Evolutionary conservation across 2,797 vertebrate species (phyloP), one percentile per base, ranked within the genome.

Genomic region (Distichodus sexfasciatus): DNA sequence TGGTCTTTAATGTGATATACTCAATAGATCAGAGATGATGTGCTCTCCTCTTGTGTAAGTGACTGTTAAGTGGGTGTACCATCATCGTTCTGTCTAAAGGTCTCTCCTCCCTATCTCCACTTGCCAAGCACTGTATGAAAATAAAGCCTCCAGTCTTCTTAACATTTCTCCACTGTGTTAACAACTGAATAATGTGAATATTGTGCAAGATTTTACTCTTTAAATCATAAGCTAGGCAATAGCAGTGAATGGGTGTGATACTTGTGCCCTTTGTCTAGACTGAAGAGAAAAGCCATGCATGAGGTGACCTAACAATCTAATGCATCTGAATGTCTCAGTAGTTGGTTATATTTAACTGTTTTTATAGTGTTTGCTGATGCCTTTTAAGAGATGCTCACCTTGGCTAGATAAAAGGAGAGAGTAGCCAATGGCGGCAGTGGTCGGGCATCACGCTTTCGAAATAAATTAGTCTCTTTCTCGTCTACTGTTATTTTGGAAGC

Each of bases 111-210:
- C 29, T 19, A 61, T 46, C 50, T 36, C 24, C 29, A 38, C 33
- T 40, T 26, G 21, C 47, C 15, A 9, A 47, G 51, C 31, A 57
- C 47, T 54, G 60, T 38, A 41, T 41, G 64, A 67, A 51, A 60
- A 21, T n/a, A 0, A 51, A 50, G 41, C 21, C 62, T 19, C 28
- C 65, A 15, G 38, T 60, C 31, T 33, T 33, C 41, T 43, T 33
- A 66, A 5, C 14, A 47, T 64, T 61, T 17, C 35, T 66, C 43
- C 26, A 38, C 19, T 38, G 50, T 48, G 51, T 55, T 60, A 66
- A 71, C 63, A 60, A 51, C 64, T 14, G 46, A 47, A 35, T 84
- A 79, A 74, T 73, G 48, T 72, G 78, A 77, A n/a, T n/a, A n/a
- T n/a, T n/a, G n/a, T n/a, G n/a, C n/a, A n/a, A n/a, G n/a, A n/a